These are phyloP conservation scores for Melanotaenia maccullochi DNA, from an alignment of 2,797 vertebrate species.

Conservation along the genomic window DNA sequence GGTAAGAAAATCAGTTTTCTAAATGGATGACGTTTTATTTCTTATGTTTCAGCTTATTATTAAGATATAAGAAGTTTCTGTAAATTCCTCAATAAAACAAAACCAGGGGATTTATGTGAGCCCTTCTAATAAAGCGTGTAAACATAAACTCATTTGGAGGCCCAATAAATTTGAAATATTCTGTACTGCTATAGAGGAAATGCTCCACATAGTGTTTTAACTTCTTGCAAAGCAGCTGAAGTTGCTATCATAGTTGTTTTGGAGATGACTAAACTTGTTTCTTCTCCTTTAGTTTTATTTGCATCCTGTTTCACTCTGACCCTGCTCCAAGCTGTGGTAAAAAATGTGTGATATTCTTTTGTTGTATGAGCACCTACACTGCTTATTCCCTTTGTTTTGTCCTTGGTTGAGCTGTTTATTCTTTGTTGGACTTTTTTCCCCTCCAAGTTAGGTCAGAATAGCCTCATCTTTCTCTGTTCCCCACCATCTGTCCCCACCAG, in stretches of 20 bases:
- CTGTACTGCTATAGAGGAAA: background rate
- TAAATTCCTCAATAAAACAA: background rate
- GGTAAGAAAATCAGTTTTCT: background rate
- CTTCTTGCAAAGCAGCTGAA: background rate
- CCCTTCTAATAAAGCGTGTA: background rate
- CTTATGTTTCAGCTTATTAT: background rate
- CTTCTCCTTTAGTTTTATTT: constrained; percentile 6
- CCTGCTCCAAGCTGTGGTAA: background rate
- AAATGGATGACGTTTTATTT: background rate
- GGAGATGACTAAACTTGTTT: background rate
- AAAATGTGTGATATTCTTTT: background rate
- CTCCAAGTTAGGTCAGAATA: background rate
- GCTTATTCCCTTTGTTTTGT: background rate
- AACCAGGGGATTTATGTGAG: background rate
- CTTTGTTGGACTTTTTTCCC: no score
- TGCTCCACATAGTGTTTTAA: background rate
- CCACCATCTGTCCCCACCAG: background rate
- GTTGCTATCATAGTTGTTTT: background rate
- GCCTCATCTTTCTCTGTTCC: background rate
- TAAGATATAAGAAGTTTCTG: background rate
- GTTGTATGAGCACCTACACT: no score
- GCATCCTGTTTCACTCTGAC: background rate
- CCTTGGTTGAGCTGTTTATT: no score
- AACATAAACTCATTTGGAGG: background rate
- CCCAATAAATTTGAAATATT: background rate